These are phyloP conservation scores for Tokudaia tokunoshimensis DNA, from an alignment of 2,797 vertebrate species.

Conservation along the genomic window DNA sequence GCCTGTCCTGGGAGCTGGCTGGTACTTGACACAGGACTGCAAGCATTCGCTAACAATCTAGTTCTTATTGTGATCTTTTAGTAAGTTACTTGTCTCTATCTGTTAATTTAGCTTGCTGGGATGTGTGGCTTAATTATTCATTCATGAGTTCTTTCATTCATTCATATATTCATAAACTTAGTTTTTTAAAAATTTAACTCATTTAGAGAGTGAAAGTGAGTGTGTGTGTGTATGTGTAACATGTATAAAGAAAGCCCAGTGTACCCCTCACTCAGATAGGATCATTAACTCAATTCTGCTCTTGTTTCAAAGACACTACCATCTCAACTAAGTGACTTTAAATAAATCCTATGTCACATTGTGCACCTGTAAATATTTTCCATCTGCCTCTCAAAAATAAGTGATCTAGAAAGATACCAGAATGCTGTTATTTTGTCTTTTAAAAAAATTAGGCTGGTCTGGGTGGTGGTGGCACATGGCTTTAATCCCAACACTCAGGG, in stretches of 20 bases:
- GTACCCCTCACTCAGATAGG: neutral
- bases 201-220: neutral
- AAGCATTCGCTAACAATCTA: neutral
- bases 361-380: neutral
- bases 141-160: neutral
- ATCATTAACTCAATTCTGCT: neutral
- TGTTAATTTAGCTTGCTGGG: neutral
- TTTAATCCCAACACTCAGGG: neutral
- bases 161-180: neutral
- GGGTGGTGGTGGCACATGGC: neutral
- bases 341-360: neutral
- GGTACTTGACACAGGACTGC: neutral
- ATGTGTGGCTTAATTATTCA: neutral
- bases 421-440: neutral
- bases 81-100: neutral
- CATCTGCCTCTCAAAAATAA: neutral
- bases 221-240: neutral
- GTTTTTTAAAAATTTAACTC: neutral
- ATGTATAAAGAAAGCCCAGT: neutral
- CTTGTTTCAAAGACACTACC: neutral
- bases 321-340: neutral
- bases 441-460: neutral
- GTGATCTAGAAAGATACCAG: neutral
- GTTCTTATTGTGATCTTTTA: neutral
- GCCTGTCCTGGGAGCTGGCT: neutral